Evolutionary conservation across 2,888 invertebrate genomes (phyloP), one percentile per base, ranked within the genome.

Genomic region (Apotomis turbidana): DNA sequence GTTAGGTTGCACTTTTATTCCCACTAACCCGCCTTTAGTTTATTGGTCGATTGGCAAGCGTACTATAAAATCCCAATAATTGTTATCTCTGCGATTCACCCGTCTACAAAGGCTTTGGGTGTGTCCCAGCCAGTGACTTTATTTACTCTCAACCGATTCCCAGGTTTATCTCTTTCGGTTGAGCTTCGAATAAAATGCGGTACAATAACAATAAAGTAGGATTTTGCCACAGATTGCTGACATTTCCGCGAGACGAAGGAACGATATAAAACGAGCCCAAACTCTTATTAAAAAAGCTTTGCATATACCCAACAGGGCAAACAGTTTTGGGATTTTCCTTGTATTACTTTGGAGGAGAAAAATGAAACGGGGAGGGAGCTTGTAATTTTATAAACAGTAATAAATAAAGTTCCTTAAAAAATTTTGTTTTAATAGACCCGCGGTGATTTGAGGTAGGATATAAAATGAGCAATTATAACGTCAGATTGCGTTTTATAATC

Each of bases 121-220:
- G 74, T 76, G 75, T 79, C 81, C 81, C 81, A 78, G 78, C 80
- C 82, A 81, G 80, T 80, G 82, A 83, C 83, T 88, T 88, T 91
- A 90, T 90, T 90, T 90, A 87, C 86, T 87, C 84, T 81, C 83
- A 85, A 87, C 86, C 88, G 81, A 87, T 90, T 87, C 75, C 83
- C 86, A 89, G 88, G 89, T 90, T 89, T 90, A 88, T 87, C 83
- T 87, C 83, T 85, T 86, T 83, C 80, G 78, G 81, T 82, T 81
- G 86, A 87, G 87, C 85, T 84, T 81, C 85, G 83, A 86, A 90
- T 89, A 90, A 90, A 78, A 90, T 87, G 90, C 86, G 87, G 87
- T 82, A 89, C 89, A 89, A 88, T 90, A 91, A 91, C 89, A 90
- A 87, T 90, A 91, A 91, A 91, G 87, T 84, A 87, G 91, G 89